Base-by-base conservation (phyloP, 2,888 invertebrate genomes). In the Heliconius erato region DNA sequence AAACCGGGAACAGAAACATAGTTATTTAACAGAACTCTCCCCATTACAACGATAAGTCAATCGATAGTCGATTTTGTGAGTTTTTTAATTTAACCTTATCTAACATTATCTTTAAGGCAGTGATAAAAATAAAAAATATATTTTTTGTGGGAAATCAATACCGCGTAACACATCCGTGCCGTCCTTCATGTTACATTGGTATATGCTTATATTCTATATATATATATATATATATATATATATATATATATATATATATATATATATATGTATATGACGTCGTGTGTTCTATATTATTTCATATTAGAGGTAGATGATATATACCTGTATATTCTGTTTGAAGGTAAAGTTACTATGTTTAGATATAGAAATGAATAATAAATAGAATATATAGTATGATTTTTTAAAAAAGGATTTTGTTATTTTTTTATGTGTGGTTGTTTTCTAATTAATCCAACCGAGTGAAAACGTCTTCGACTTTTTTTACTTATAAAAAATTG, bases 71-170 rank as follows among this genome's bases (percentile, higher is more conserved):
- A 91, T 92, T 92, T 91, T 89, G 90, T 91, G 89, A 86, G 89
- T 90, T 94, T 94, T 35, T 94, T 94, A 94, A 94, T 94, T 94
- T 87, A 90, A 87, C 90, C 91, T 93, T 94, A 93, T 94, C 93
- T 84, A 79, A 68, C 85, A 88, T 93, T 94, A 94, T 94, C 94
- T 93, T 92, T 91, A 93, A 94, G 85, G 81, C 86, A 86, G 84
- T 83, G 86, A 84, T 90, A 94, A 94, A 93, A 93, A 94, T 93
- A 92, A 91, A 91, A 90, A 32, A 88, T 88, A 63, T 63, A 90
- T 88, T 89, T 91, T 91, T 92, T 91, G 91, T 91, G 90, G 88
- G 92, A 93, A 94, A 94, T 94, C 94, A 91, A 94, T 94, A 93
- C 90, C 79, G 79, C 74, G 68, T 49, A 63, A 82, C 81, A 79